These are phyloP conservation scores for Falco columbarius DNA, from an alignment of 2,797 vertebrate genomes.

Conservation along the genomic window DNA sequence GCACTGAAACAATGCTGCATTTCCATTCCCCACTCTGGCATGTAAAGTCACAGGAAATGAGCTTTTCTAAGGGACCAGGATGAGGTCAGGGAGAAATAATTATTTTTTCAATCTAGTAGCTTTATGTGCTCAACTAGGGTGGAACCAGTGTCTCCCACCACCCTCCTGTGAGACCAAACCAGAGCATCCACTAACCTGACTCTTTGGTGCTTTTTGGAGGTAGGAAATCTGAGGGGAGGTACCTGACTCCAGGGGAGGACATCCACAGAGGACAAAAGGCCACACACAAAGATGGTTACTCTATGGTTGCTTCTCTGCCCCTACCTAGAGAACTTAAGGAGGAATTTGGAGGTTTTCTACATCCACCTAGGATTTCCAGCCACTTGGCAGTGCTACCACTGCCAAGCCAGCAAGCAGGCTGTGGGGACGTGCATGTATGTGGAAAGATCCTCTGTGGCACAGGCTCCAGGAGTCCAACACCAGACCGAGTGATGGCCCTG, in stretches of 20 bases:
- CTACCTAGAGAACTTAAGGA: not conserved
- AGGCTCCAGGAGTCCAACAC: not conserved
- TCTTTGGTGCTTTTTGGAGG: not conserved
- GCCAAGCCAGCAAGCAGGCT: not conserved
- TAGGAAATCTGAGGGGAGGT: not conserved
- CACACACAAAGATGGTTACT: not conserved
- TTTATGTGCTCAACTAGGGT: not conserved
- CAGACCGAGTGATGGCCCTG: not conserved
- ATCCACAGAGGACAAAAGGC: not conserved
- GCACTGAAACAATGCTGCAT: not conserved
- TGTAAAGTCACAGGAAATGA: not conserved
- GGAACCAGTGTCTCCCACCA: accelerated
- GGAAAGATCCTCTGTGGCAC: not conserved
- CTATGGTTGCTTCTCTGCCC: not conserved
- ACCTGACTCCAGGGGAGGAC: not conserved
- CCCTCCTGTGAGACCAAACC: not conserved
- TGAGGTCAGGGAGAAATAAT: not conserved
- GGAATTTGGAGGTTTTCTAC: not conserved
- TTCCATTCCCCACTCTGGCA: not conserved
- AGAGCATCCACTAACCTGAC: not conserved
- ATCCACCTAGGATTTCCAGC: not conserved
- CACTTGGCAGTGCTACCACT: not conserved
- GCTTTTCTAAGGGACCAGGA: not conserved
- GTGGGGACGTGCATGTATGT: not conserved
- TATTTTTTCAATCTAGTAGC: not conserved